phyloP scores from a whole-genome alignment of 2,797 vertebrate genomes.

The Sebastes variabilis region DNA sequence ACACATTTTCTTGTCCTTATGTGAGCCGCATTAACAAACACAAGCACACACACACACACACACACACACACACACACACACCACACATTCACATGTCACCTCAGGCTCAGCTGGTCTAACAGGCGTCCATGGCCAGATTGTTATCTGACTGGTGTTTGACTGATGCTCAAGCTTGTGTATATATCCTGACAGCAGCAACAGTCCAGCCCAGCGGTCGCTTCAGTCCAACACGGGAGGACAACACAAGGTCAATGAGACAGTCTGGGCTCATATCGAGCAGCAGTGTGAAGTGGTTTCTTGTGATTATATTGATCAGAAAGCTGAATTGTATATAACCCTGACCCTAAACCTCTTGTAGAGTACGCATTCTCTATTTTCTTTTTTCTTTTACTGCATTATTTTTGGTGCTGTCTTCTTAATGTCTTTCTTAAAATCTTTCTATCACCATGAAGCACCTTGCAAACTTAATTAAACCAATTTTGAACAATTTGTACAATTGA shows the following conservation, averaged over 20 bases:
- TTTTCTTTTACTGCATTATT: not conserved
- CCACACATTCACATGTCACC: not conserved
- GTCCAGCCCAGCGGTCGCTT: not conserved
- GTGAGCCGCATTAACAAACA: not conserved
- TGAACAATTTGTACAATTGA: too few relatives aligned
- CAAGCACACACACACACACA: not conserved
- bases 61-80: not conserved
- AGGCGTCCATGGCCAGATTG: not conserved
- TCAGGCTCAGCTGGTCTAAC: not conserved
- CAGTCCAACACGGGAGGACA: not conserved
- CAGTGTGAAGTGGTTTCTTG: not conserved
- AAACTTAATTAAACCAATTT: not conserved
- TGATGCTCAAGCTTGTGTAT: conserved; percentile 11
- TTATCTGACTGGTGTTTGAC: not conserved
- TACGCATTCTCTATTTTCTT: not conserved
- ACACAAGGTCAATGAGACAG: not conserved
- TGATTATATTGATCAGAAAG: not conserved
- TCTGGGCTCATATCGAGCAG: not conserved
- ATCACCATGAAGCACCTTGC: not conserved
- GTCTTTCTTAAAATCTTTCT: not conserved
- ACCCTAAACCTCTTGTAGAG: not conserved
- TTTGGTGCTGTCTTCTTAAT: not conserved
- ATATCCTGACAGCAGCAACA: not conserved
- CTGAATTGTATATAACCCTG: too few relatives aligned
- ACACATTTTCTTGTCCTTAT: not conserved